These are phyloP conservation scores for Tineola bisselliella DNA, from an alignment of 2,888 invertebrate species.

Conservation along the genomic window DNA sequence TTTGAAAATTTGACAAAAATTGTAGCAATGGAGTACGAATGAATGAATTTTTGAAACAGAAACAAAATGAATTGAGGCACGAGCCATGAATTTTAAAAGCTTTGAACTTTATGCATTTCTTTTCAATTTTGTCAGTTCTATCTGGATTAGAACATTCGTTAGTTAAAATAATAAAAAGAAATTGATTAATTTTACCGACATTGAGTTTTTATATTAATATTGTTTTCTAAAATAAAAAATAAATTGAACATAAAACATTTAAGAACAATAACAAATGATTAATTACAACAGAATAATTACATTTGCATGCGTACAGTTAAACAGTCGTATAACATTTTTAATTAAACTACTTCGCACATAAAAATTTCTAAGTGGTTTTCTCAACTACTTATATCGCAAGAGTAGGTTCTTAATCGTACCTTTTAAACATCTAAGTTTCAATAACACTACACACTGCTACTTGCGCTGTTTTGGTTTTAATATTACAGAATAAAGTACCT, in stretches of 20 bases:
- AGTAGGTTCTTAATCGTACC: slow-evolving; percentile 4
- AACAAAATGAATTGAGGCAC: not conserved
- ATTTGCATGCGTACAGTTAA: slow-evolving; percentile 17
- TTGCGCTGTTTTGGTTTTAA: too few species aligned
- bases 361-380: slow-evolving; percentile 1
- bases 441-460: not conserved
- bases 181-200: too few species aligned
- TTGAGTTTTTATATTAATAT: too few species aligned
- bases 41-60: slow-evolving; percentile 1
- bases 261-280: not conserved
- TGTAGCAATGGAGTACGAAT: not conserved
- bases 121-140: not conserved
- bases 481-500: too few species aligned
- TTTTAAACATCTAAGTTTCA: slow-evolving; percentile 11
- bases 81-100: slow-evolving; percentile 2
- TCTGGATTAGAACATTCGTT: too few species aligned
- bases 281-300: not conserved
- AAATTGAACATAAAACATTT: not conserved
- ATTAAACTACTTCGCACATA: slow-evolving; percentile 37
- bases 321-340: slow-evolving; percentile 38
- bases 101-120: not conserved
- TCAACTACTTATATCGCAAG: not conserved
- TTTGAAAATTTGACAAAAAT: not conserved
- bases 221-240: too few species aligned
- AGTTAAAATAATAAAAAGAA: too few species aligned